Evolutionary conservation across 2,113 vertebrate species (phyloP).

Genomic region (Colossoma macropomum): DNA sequence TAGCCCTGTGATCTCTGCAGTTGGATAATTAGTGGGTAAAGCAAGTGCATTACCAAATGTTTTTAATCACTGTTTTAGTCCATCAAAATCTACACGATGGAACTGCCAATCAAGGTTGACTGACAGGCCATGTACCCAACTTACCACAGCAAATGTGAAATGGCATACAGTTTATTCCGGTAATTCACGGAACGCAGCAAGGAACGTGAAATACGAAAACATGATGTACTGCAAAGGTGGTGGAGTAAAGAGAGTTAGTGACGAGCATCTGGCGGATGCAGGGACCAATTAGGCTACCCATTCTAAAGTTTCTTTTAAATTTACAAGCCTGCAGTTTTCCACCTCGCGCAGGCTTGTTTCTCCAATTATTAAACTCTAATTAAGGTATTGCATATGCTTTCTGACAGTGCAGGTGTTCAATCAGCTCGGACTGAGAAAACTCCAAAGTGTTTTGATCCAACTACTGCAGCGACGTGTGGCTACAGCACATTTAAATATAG

Average conservation of each 20-base stretch:
- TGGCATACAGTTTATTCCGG: neutral
- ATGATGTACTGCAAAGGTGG: neutral
- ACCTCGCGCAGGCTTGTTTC: slow-evolving; percentile 14
- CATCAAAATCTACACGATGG: neutral
- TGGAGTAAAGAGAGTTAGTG: slow-evolving; percentile 13
- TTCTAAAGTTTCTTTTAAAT: slow-evolving; percentile 40
- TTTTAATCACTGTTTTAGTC: slow-evolving; percentile 2
- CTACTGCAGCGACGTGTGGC: neutral
- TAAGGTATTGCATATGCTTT: slow-evolving; percentile 42
- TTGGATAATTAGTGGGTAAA: slow-evolving; percentile 16
- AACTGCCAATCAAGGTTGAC: neutral
- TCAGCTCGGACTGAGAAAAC: slow-evolving; percentile 10
- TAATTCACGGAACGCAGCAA: neutral
- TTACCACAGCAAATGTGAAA: neutral
- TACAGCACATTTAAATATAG: slow-evolving; percentile 8
- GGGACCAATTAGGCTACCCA: slow-evolving; percentile 48
- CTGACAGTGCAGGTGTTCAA: slow-evolving; percentile 37
- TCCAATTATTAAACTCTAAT: slow-evolving; percentile 52
- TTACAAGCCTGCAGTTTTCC: slow-evolving; percentile 40
- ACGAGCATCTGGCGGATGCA: slow-evolving; percentile 51
- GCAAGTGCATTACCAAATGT: neutral
- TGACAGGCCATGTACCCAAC: neutral
- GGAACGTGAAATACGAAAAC: neutral
- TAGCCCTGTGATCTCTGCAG: slow-evolving; percentile 10
- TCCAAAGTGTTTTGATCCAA: neutral